Conservation (phyloP, 2,113 vertebrate species). For the Callospermophilus lateralis region DNA sequence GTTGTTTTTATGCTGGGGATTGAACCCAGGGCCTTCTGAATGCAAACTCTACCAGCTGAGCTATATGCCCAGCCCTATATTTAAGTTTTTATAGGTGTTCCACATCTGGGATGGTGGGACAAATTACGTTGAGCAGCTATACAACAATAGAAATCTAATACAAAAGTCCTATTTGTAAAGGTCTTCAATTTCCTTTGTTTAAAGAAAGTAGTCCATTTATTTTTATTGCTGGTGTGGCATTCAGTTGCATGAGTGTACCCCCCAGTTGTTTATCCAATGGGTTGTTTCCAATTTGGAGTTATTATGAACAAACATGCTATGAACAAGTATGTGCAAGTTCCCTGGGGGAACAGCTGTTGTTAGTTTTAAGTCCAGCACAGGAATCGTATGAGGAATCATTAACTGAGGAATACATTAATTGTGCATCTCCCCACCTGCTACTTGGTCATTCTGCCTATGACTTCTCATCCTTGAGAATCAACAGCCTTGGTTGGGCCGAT, state of each 20-base stretch:
- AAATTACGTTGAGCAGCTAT: neutral
- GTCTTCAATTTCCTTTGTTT: neutral
- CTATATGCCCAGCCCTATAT: no score
- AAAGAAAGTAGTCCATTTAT: neutral
- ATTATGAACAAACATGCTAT: neutral
- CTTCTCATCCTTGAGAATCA: neutral
- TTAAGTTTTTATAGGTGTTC: no score
- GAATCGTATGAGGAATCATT: neutral
- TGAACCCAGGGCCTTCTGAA: no score
- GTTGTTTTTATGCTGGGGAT: no score
- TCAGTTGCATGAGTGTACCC: neutral
- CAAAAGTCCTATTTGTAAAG: neutral
- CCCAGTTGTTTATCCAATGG: neutral
- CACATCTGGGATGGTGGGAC: no score
- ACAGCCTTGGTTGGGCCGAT: neutral
- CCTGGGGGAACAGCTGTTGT: neutral
- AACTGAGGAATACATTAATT: neutral
- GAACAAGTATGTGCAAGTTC: neutral
- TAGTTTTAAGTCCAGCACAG: constrained; percentile 21
- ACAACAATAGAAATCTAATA: constrained; percentile 20
- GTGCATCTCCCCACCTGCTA: neutral
- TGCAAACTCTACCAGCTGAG: no score
- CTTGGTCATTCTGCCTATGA: neutral
- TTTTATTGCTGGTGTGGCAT: neutral
- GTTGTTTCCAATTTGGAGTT: constrained; percentile 6